A percentile compares a stretch with the other conserved stretches of the same genome.
Evolutionary conservation across 2,113 vertebrate genomes (phyloP).

Genomic region (Tachuris rubrigastra): DNA sequence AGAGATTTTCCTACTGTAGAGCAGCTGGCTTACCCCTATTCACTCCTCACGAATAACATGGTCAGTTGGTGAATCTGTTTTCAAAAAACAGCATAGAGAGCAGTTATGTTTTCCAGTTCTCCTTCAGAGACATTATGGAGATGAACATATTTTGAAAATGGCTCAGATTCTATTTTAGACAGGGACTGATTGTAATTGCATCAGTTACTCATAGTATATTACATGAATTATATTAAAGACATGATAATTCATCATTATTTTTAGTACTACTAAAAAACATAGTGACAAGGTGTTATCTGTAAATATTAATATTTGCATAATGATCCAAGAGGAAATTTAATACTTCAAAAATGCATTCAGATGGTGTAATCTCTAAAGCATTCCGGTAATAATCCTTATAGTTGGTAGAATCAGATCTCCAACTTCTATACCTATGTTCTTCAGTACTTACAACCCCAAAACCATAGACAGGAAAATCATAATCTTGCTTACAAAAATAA

Average conservation of each 20-base stretch:
- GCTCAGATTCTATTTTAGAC: background rate
- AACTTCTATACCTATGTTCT: background rate
- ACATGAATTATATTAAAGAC: background rate
- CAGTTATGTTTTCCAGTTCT: background rate
- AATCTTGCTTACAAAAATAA: background rate
- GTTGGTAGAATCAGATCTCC: background rate
- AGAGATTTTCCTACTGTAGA: background rate
- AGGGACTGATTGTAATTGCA: background rate
- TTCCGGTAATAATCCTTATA: background rate
- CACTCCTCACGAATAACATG: background rate
- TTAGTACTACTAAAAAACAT: background rate
- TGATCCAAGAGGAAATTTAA: background rate
- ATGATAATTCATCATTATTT: background rate
- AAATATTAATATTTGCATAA: background rate
- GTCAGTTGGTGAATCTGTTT: background rate
- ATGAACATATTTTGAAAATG: background rate
- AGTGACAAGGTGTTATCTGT: background rate
- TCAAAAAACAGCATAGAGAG: background rate
- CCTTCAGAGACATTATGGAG: background rate
- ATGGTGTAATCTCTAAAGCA: background rate
- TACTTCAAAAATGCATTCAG: background rate
- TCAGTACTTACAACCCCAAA: background rate
- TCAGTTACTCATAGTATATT: background rate
- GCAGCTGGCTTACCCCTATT: background rate
- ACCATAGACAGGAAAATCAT: background rate